A percentile compares a stretch with the other conserved stretches of the same genome.
Evolutionary conservation across 2,888 invertebrate species (phyloP).

Genomic region (Morpho achilles): DNA sequence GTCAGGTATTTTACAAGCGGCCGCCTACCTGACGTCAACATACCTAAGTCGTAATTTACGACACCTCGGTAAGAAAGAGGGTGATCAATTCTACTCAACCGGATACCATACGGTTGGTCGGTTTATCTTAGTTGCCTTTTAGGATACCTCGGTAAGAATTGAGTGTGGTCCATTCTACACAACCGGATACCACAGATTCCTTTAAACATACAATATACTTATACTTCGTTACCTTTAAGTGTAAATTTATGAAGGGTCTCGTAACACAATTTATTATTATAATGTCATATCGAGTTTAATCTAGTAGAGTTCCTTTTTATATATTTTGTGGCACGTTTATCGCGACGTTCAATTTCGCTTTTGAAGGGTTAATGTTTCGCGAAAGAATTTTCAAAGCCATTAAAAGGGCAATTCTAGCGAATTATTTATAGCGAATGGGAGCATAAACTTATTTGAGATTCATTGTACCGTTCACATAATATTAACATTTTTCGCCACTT

Average conservation of each 20-base stretch:
- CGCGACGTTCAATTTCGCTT: constrained; percentile 18
- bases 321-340: constrained; percentile 24
- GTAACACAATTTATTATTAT: background rate
- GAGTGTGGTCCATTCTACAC: too few species aligned
- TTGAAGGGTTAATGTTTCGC: constrained; percentile 21
- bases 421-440: constrained; percentile 4
- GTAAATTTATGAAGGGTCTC: background rate
- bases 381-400: constrained; percentile 28
- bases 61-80: too few species aligned
- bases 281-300: constrained; percentile 4
- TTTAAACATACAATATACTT: too few species aligned
- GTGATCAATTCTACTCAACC: too few species aligned
- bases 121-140: too few species aligned
- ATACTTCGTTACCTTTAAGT: too few species aligned
- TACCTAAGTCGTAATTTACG: too few species aligned
- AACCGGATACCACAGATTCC: too few species aligned
- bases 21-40: too few species aligned
- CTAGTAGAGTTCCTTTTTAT: constrained; percentile 7
- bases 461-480: background rate
- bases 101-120: too few species aligned
- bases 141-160: too few species aligned
- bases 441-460: constrained; percentile 4
- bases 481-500: background rate
- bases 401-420: constrained; percentile 22
- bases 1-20: too few species aligned